Conservation (phyloP, 2,797 vertebrate species). For the Pantherophis vulpinus region DNA sequence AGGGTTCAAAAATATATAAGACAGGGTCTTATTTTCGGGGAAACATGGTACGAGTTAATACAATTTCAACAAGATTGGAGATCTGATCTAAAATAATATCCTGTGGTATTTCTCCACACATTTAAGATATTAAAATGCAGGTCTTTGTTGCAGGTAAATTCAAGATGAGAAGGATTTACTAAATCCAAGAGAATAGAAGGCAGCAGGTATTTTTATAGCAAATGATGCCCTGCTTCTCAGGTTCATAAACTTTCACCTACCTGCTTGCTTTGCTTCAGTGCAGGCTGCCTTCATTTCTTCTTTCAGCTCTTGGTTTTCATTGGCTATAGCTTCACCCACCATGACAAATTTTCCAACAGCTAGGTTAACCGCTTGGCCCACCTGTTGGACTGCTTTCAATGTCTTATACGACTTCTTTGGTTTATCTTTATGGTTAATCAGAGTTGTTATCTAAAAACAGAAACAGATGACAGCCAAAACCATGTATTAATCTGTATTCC, state of each 20-base stretch:
- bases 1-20: no score
- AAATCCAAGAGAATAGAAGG: not conserved
- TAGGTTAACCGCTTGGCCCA: constrained; percentile 91
- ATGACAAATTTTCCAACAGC: constrained; percentile 94
- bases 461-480: not conserved
- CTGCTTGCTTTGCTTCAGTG: constrained; percentile 90
- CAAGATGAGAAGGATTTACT: not conserved
- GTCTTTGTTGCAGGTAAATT: not conserved
- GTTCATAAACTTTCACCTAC: constrained; percentile 67
- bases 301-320: constrained; percentile 92
- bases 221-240: not conserved
- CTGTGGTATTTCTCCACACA: not conserved
- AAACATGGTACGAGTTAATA: not conserved
- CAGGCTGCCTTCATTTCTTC: constrained; percentile 96
- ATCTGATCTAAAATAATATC: not conserved
- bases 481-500: not conserved
- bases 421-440: constrained; percentile 98
- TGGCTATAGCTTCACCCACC: constrained; percentile 93
- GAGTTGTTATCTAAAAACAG: constrained; percentile 89
- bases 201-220: not conserved
- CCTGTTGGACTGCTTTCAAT: constrained; percentile 87
- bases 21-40: no score
- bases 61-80: not conserved
- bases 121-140: not conserved
- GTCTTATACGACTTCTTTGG: constrained; percentile 94